Conservation (phyloP, 2,888 invertebrate species). For the Brachyptera putata region DNA sequence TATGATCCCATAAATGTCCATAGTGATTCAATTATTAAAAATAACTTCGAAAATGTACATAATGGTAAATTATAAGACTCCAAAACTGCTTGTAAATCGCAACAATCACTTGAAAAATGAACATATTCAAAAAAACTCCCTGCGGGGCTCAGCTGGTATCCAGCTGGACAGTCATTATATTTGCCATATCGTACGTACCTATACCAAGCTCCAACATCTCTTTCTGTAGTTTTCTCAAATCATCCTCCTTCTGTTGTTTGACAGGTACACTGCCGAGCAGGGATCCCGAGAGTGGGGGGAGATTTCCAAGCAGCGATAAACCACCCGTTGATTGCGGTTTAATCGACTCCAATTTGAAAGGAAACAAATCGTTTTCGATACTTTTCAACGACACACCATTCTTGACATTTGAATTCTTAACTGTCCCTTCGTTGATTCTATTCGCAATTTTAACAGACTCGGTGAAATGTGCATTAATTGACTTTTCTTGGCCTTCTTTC, state of each 20-base stretch:
- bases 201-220: slow-evolving; percentile 27
- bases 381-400: not conserved
- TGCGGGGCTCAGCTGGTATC: too few species aligned
- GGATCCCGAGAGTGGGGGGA: slow-evolving; percentile 25
- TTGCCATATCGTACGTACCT: too few species aligned
- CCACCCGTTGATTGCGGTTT: not conserved
- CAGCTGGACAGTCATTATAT: too few species aligned
- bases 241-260: not conserved
- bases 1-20: too few species aligned
- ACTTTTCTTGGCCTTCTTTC: not conserved
- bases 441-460: not conserved
- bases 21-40: too few species aligned
- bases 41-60: too few species aligned
- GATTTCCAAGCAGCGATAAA: slow-evolving; percentile 16
- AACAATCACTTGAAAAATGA: too few species aligned
- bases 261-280: not conserved
- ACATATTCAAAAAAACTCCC: too few species aligned
- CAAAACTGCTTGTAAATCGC: too few species aligned
- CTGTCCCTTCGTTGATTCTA: not conserved
- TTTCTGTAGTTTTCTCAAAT: slow-evolving; percentile 16
- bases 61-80: too few species aligned
- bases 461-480: too few species aligned
- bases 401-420: not conserved
- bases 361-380: not conserved
- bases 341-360: not conserved